phyloP scores from a whole-genome alignment of 2,797 vertebrate genomes.

The Pitangus sulphuratus region DNA sequence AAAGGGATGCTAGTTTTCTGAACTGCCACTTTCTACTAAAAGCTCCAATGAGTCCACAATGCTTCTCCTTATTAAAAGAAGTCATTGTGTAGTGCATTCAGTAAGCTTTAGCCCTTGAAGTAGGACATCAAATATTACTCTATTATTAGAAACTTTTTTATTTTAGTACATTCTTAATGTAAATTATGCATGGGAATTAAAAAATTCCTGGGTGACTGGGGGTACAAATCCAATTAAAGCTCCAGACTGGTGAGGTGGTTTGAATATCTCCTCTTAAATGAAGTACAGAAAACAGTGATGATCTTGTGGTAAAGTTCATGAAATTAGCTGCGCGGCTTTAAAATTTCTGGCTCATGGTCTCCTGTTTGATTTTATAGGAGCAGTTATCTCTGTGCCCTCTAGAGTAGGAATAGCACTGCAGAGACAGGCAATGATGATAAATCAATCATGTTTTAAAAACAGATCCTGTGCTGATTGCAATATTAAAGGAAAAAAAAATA shows the following conservation, averaged over 20 bases:
- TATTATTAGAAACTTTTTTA: constrained; percentile 16
- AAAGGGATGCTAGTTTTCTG: not conserved
- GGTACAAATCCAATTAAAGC: not conserved
- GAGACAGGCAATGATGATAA: not conserved
- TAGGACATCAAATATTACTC: not conserved
- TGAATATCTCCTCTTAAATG: not conserved
- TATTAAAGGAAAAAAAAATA: not conserved
- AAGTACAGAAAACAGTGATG: not conserved
- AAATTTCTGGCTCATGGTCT: not conserved
- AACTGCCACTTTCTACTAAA: not conserved
- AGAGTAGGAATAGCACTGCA: not conserved
- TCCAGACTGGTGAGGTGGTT: not conserved
- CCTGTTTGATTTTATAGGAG: not conserved
- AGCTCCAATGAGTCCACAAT: not conserved
- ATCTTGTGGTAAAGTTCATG: not conserved
- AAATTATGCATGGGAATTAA: not conserved
- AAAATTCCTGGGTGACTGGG: not conserved
- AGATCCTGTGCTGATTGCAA: not conserved
- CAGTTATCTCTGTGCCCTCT: not conserved
- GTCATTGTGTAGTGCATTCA: not conserved
- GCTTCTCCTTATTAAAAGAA: not conserved
- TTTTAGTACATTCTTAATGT: not conserved
- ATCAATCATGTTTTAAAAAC: not conserved
- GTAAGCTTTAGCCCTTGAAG: not conserved
- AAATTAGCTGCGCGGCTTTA: not conserved